Evolutionary conservation across 23 tunicate species (phyloP).

Genomic region (Oikopleura dioica): DNA sequence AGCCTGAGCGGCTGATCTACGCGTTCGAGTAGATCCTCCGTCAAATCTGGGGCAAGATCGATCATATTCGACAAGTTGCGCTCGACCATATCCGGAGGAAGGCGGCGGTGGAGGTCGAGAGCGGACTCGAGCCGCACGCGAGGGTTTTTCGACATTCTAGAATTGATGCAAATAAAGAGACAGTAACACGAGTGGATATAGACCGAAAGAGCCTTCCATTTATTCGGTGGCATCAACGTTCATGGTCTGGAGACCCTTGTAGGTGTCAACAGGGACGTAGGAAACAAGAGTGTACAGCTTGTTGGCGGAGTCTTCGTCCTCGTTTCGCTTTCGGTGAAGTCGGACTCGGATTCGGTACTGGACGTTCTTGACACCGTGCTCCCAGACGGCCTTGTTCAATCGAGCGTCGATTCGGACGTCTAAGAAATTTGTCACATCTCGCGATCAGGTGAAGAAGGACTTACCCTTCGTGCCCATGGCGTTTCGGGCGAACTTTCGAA

Average conservation of each 20-base stretch:
- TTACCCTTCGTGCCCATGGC: conserved; percentile 65
- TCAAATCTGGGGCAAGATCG: not conserved
- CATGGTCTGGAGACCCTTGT: conserved; percentile 79
- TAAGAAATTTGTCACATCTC: not conserved
- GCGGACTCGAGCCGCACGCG: not conserved
- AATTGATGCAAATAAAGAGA: too few species aligned
- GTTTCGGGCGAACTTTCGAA: conserved; percentile 57
- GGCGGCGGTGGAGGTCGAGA: not conserved
- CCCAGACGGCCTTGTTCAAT: conserved; percentile 90
- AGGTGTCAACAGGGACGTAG: conserved; percentile 67
- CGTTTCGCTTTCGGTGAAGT: conserved; percentile 76
- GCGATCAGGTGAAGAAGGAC: too few species aligned
- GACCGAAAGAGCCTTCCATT: too few species aligned
- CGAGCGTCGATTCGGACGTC: conserved; percentile 93
- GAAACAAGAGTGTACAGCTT: conserved; percentile 88
- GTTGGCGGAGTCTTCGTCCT: conserved; percentile 93
- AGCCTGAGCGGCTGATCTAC: not conserved
- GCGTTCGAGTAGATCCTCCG: not conserved
- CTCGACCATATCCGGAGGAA: conserved; percentile 6
- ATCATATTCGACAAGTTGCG: not conserved
- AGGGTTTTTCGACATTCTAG: too few species aligned
- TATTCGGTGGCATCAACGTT: conserved; percentile 97
- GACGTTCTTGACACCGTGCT: conserved; percentile 75
- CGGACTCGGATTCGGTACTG: conserved; percentile 81
- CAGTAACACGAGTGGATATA: too few species aligned